Base-by-base conservation (phyloP, 2,888 invertebrate species). In the Sycophila texana region DNA sequence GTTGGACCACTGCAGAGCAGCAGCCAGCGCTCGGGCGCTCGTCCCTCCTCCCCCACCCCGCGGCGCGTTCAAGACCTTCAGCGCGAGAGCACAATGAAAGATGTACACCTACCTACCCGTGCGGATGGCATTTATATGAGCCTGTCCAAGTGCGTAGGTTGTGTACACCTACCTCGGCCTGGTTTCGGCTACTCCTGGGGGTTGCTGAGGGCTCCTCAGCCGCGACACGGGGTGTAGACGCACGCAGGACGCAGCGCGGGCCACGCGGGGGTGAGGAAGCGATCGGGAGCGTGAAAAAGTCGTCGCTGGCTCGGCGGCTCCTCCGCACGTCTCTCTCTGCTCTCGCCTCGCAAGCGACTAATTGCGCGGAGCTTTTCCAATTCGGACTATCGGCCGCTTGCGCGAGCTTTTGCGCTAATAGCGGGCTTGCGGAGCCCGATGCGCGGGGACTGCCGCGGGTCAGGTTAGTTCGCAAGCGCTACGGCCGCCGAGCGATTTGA, bases 1-100 rank as follows among this genome's bases (percentile, higher is more conserved):
- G n/a, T n/a, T 76, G 80, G 83, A 83, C 78, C 63, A 63, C 63
- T 58, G 47, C 71, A 51, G 60, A 60, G 39, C 22, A 18, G 61
- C 70, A 26, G 61, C 30, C 61, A 61, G 22, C 26, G 53, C 49
- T 20, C 76, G n/a, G 30, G 67, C 26, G 14, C 60, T 67, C 74
- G 4, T 13, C 22, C 18, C 10, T 55, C 16, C 13, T 58, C 60
- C 65, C 58, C 51, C 14, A 22, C 26, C n/a, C 70, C 39, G 0
- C 39, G 39, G 39, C 39, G 39, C 39, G 39, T 14, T 18, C 13
- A 18, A 30, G 12, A 3, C 22, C 30, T 61, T 58, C 51, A 51
- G 51, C 51, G 22, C 49, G 66, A 16, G 58, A 53, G 57, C 39
- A 39, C 39, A 47, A 49, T n/a, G 26, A 53, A 53, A 10, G 26